Base-by-base conservation (phyloP, 2,888 invertebrate genomes). In the Drosophila crucigera region DNA sequence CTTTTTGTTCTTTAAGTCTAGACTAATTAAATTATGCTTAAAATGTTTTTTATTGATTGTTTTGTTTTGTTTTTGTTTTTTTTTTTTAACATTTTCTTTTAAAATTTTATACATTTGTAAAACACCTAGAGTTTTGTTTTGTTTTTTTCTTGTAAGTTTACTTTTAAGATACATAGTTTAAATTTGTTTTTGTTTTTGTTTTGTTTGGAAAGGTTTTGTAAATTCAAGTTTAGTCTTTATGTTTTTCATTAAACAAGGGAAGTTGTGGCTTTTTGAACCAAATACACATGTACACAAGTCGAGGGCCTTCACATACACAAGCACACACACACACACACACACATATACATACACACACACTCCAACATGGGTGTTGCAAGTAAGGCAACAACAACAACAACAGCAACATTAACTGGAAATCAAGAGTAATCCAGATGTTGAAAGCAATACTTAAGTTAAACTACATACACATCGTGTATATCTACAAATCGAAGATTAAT, bases 191-290 rank as follows among this genome's bases (percentile, higher is more conserved):
- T 63, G 54, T 78, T 78, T 55, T 56, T 65, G 59, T 37, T 78
- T 78, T 79, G 61, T 62, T 75, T 72, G 72, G 68, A 74, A 74
- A 74, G 73, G 58, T 80, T 82, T 78, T 78, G 75, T 88, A 86
- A 87, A 90, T 87, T 87, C 90, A 90, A 87, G 87, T 90, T 88
- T 82, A 90, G 90, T 87, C 90, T 87, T 87, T 82, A 82, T 88
- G 86, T 82, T 87, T 87, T 82, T 84, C 88, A 78, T 87, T 68
- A 74, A 89, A 87, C 74, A 80, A 84, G 80, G 84, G 80, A 84
- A 82, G 73, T 71, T 81, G 67, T 68, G 80, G 68, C 64, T 55
- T 66, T 53, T 73, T 68, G 54, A 73, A 69, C 55, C 68, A 66
- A 67, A 73, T 35, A 73, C 67, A 72, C 50, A 63, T 63, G 58